Base-by-base conservation (phyloP, 2,888 invertebrate species). In the Eumacrocentrus americanus region DNA sequence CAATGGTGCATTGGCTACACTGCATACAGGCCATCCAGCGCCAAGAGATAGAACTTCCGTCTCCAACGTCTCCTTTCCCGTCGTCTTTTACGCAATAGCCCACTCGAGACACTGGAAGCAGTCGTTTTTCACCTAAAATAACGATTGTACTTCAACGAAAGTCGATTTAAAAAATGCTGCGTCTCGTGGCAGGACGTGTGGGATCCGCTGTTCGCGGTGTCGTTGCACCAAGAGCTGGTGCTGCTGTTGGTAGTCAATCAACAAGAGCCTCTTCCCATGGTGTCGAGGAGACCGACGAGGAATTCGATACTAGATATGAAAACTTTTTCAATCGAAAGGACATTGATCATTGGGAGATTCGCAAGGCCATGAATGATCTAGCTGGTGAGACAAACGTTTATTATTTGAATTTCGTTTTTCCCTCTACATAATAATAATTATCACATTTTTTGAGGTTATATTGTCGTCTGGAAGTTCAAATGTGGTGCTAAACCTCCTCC, bases 281-380 rank as follows among this genome's bases (percentile, higher is more conserved):
- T 9, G 79, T 84, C 40, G 84, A 85, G 20, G 93, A 94, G 81
- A 87, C 90, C 37, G 93, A 93, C 66, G 94, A 91, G 75, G 91
- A 92, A 76, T 94, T 95, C 81, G 94, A 95, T 81, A 82, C 85
- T 71, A 88, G 91, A 78, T 95, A 91, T 80, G 91, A 90, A 77
- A 85, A 87, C 42, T 96, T 87, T 82, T 95, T 97, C 84, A 91
- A 89, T 80, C 88, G 92, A 62, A 83, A 86, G 63, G 92, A 95
- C 74, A 93, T 97, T 78, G 96, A 96, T 81, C 91, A 91, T 54
- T 98, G 97, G 98, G 95, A 96, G 83, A 85, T 95, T 71, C 90
- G 97, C 62, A 92, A 94, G 80, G 95, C 89, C 3, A 91, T 95
- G 90, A 94, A 91, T 74, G 94, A 94, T 78, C 82, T 95, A 67